Evolutionary conservation across 2,888 invertebrate genomes (phyloP).

Genomic region (Alcis repandata): DNA sequence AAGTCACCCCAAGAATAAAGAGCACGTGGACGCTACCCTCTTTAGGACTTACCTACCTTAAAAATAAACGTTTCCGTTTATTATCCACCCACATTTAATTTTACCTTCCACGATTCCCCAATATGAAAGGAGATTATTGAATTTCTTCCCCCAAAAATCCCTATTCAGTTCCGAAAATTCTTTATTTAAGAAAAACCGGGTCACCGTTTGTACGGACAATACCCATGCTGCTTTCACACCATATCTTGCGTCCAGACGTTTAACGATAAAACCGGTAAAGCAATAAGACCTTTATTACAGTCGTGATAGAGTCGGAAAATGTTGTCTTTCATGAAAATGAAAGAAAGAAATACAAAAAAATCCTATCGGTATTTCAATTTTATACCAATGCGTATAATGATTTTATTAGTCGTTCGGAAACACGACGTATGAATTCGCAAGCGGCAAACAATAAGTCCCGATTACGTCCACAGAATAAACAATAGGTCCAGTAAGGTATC

Average conservation of each 20-base stretch:
- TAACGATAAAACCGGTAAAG: constrained; percentile 38
- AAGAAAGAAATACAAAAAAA: too few species aligned
- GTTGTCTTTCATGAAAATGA: not conserved
- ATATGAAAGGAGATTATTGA: constrained; percentile 58
- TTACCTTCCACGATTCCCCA: constrained; percentile 43
- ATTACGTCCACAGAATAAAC: too few species aligned
- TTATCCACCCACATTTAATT: constrained; percentile 37
- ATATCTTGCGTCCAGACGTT: constrained; percentile 2
- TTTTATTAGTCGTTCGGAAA: not conserved
- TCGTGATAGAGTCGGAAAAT: not conserved
- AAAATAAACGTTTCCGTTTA: constrained; percentile 37
- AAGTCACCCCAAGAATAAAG: constrained; percentile 5
- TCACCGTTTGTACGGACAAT: constrained; percentile 64
- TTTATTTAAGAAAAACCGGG: constrained; percentile 69
- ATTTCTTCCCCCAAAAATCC: constrained; percentile 56
- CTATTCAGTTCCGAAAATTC: constrained; percentile 61
- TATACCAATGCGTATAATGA: not conserved
- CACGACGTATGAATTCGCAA: not conserved
- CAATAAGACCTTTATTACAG: not conserved
- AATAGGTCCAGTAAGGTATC: constrained; percentile 62
- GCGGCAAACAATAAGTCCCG: too few species aligned
- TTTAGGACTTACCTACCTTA: constrained; percentile 22
- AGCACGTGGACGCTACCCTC: constrained; percentile 13
- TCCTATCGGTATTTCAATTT: too few species aligned
- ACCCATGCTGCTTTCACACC: constrained; percentile 31